Conservation (phyloP, 2,797 vertebrate species). For the Taeniopygia guttata region DNA sequence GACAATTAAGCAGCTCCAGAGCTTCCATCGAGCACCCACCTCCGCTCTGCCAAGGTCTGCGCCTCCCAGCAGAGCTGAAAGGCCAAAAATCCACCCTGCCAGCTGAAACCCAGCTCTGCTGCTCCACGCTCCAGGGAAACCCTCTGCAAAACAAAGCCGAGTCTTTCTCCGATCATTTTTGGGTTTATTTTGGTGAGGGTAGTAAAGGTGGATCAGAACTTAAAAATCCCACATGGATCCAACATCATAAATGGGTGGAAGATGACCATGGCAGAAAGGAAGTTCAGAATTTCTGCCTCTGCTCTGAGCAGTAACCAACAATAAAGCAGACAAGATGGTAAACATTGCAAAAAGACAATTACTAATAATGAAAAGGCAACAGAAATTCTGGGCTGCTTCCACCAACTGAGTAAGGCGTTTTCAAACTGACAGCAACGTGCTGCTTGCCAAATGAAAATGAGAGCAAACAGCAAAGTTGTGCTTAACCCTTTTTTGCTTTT, state of each 20-base stretch:
- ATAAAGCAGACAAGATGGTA: neutral
- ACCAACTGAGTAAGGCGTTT: slow-evolving; percentile 44
- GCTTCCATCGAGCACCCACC: slow-evolving; percentile 29
- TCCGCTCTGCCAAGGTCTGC: neutral
- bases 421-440: slow-evolving; percentile 9
- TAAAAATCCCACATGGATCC: neutral
- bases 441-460: slow-evolving; percentile 33
- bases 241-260: neutral
- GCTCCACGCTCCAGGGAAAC: neutral
- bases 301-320: neutral
- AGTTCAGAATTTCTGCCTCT: neutral
- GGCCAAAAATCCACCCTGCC: neutral
- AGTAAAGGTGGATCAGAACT: neutral
- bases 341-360: slow-evolving; percentile 30
- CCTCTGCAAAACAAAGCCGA: neutral
- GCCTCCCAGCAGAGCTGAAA: neutral
- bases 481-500: slow-evolving; percentile 45
- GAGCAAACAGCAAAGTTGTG: neutral
- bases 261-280: neutral
- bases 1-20: slow-evolving; percentile 38
- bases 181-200: neutral
- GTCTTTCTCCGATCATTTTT: neutral
- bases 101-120: neutral
- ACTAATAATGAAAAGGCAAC: slow-evolving; percentile 32
- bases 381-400: slow-evolving; percentile 2